Conservation (phyloP, 2,797 vertebrate genomes). For the Melanotaenia maccullochi region DNA sequence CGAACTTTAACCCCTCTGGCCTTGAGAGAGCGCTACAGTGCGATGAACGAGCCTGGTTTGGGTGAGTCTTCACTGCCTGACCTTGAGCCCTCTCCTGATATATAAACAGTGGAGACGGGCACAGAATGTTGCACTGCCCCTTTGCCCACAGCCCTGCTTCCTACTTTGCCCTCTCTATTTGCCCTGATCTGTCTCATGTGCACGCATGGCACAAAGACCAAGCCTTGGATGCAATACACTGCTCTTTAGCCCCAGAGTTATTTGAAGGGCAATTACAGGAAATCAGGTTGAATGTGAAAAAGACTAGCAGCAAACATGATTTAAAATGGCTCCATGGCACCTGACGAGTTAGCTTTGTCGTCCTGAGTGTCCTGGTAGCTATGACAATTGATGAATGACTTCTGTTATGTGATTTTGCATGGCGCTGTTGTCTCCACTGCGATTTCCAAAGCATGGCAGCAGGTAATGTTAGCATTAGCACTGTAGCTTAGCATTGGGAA, state of each 20-base stretch:
- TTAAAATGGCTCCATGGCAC: slow-evolving; percentile 64
- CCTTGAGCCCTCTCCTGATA: slow-evolving; percentile 54
- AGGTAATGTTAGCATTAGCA: slow-evolving; percentile 64
- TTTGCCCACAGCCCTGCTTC: slow-evolving; percentile 72
- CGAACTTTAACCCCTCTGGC: slow-evolving; percentile 92
- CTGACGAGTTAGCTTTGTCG: slow-evolving; percentile 37
- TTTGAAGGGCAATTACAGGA: slow-evolving; percentile 62
- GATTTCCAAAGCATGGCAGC: slow-evolving; percentile 80
- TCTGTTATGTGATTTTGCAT: slow-evolving; percentile 76
- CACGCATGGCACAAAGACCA: slow-evolving; percentile 82
- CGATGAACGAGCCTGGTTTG: slow-evolving; percentile 87
- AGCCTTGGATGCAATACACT: slow-evolving; percentile 80
- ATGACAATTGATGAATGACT: slow-evolving; percentile 63
- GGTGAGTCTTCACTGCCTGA: slow-evolving; percentile 81
- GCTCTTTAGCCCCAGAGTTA: slow-evolving; percentile 64
- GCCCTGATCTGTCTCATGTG: slow-evolving; percentile 58
- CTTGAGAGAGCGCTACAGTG: slow-evolving; percentile 92
- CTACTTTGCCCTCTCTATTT: slow-evolving; percentile 58
- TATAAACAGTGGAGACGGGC: slow-evolving; percentile 54
- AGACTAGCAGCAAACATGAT: slow-evolving; percentile 29
- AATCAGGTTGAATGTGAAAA: slow-evolving; percentile 55
- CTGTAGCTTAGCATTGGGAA: slow-evolving; percentile 74
- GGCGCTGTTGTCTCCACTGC: slow-evolving; percentile 81
- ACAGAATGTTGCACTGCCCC: slow-evolving; percentile 77
- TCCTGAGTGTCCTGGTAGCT: slow-evolving; percentile 68